Base-by-base conservation (phyloP, 2,113 vertebrate genomes). In the Siniperca knerii region DNA sequence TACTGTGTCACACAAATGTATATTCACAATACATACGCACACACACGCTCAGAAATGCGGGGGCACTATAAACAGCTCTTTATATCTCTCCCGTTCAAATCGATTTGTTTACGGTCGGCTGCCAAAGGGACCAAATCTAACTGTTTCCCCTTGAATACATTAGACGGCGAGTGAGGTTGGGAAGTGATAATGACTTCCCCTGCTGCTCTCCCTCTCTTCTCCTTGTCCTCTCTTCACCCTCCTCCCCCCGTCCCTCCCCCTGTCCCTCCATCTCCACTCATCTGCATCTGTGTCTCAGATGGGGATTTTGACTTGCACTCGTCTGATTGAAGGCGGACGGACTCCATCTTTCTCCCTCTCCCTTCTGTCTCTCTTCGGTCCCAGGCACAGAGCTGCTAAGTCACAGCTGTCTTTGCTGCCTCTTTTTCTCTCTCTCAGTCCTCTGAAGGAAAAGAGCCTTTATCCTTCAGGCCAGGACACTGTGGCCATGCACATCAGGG, bases 101-200 rank as follows among this genome's bases (percentile, higher is more conserved):
- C 86, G 77, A 93, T 94, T 94, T 94, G 91, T 94, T 93, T 92
- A 92, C 86, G 82, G 82, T 92, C 44, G 79, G 82, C 88, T 92
- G 92, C 92, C 94, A 94, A 90, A 93, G 90, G 89, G 90, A 91
- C 87, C 91, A 93, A 91, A 90, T 92, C 87, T 91, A 92, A 93
- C 90, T 88, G 92, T 92, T 94, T 93, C 87, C 88, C 89, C 93
- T 91, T 91, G 91, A 93, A 93, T 94, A 91, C 91, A 93, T 94
- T 92, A 94, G 87, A 90, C 60, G 79, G 89, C 21, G 86, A 93
- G 90, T 90, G 92, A 94, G 92, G 93, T 90, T 92, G 89, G 90
- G 85, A 91, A 92, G 93, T 91, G 91, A 94, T 95, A 95, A 95
- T 95, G 94, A 94, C 93, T 95, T 92, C 90, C 93, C 93, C 91